Conservation (phyloP, 2,888 invertebrate species). For the Drosophila flavopinicola region DNA sequence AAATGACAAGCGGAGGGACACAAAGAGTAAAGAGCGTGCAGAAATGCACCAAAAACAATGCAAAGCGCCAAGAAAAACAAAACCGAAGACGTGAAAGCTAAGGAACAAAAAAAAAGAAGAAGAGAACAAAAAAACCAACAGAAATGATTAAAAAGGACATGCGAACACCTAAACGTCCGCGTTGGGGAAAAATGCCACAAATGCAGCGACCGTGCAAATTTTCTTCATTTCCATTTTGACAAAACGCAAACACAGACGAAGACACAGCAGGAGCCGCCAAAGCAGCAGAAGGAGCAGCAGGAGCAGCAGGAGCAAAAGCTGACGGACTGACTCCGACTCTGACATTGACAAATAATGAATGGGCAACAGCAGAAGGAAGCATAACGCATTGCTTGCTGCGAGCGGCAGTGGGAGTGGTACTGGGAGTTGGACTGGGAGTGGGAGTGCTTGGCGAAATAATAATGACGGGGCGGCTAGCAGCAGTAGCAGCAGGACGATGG, state of each 20-base stretch:
- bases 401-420: no score
- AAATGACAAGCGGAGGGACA: constrained; percentile 62
- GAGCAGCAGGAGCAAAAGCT: constrained; percentile 58
- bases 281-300: constrained; percentile 1
- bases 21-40: constrained; percentile 63
- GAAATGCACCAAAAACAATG: constrained; percentile 78
- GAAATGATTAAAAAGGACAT: constrained; percentile 79
- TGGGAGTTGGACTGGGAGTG: no score
- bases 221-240: constrained; percentile 82
- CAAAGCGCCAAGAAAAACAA: constrained; percentile 33
- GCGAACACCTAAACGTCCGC: constrained; percentile 80
- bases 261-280: constrained; percentile 25
- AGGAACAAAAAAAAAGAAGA: constrained; percentile 3
- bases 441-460: constrained; percentile 47
- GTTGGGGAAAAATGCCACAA: constrained; percentile 78
- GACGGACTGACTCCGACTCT: constrained; percentile 79
- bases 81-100: no score
- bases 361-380: constrained; percentile 62
- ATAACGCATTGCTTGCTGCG: constrained; percentile 50
- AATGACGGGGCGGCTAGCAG: constrained; percentile 47
- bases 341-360: constrained; percentile 83
- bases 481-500: background rate
- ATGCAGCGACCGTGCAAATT: constrained; percentile 82
- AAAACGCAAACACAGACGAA: constrained; percentile 77
- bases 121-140: constrained; percentile 2